Conservation (phyloP, 2,888 invertebrate genomes). For the Cynaeus angustus region DNA sequence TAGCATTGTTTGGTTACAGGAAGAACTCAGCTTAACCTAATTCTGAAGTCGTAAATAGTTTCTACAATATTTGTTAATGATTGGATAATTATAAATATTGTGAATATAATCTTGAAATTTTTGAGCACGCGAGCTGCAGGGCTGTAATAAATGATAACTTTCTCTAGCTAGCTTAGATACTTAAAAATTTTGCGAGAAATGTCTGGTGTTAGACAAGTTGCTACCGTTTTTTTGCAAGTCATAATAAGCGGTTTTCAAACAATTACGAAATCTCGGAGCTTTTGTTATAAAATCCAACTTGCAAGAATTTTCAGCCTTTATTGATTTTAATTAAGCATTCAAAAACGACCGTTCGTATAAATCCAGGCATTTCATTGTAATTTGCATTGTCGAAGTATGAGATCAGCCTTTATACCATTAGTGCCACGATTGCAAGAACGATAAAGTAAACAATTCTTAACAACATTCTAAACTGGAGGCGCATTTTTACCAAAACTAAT, state of each 20-base stretch:
- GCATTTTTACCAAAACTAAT: slow-evolving; percentile 9
- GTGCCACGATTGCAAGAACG: not conserved
- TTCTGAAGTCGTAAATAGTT: not conserved
- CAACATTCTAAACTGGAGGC: slow-evolving; percentile 1
- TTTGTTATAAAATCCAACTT: too few species aligned
- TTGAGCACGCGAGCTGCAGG: not conserved
- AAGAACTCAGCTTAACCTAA: not conserved
- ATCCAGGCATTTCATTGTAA: not conserved
- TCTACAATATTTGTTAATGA: not conserved
- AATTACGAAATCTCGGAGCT: too few species aligned
- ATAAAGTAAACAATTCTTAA: not conserved
- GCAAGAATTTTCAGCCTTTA: too few species aligned
- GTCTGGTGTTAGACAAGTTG: too few species aligned
- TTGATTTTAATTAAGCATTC: too few species aligned
- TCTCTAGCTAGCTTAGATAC: not conserved
- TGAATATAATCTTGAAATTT: not conserved
- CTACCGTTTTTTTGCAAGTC: too few species aligned
- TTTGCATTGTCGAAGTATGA: not conserved
- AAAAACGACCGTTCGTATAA: not conserved
- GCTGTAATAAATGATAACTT: not conserved
- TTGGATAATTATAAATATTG: too few species aligned
- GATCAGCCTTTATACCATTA: not conserved
- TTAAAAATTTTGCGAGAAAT: too few species aligned
- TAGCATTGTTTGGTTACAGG: not conserved
- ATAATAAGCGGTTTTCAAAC: too few species aligned